Percentiles rank a stretch among this genome's conserved stretches.
These are phyloP conservation scores for Drosophila melanosoma DNA, from an alignment of 2,888 invertebrate species.

Conservation along the genomic window DNA sequence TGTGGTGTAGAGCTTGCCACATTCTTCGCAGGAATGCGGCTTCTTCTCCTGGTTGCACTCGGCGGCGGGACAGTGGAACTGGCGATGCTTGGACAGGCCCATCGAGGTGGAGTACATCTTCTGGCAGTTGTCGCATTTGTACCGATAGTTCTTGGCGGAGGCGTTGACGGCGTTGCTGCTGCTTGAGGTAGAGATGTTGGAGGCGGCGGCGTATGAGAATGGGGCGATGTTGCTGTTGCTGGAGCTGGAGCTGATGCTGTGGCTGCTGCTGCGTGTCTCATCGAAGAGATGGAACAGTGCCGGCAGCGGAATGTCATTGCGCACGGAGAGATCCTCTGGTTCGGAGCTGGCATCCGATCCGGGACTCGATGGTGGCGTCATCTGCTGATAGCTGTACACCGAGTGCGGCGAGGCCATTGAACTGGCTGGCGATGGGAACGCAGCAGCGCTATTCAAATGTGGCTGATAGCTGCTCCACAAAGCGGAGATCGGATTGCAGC, in stretches of 20 bases:
- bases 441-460: slow-evolving; percentile 45
- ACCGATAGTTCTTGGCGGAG: slow-evolving; percentile 86
- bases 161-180: slow-evolving; percentile 5
- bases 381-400: slow-evolving; percentile 73
- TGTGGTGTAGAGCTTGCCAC: slow-evolving; percentile 84
- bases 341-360: slow-evolving; percentile 79
- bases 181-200: slow-evolving; percentile 14
- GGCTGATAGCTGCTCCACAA: slow-evolving; percentile 80
- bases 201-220: slow-evolving; percentile 41
- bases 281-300: slow-evolving; percentile 81
- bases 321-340: slow-evolving; percentile 84
- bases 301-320: slow-evolving; percentile 83
- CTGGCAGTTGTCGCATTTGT: slow-evolving; percentile 96
- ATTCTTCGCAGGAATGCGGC: slow-evolving; percentile 86
- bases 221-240: slow-evolving; percentile 29
- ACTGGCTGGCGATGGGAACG: slow-evolving; percentile 74
- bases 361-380: slow-evolving; percentile 84
- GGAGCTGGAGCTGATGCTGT: slow-evolving; percentile 33
- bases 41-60: slow-evolving; percentile 93
- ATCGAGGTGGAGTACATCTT: slow-evolving; percentile 98
- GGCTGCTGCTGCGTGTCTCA: slow-evolving; percentile 65
- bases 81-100: slow-evolving; percentile 96
- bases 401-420: slow-evolving; percentile 72
- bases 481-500: slow-evolving; percentile 79
- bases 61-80: slow-evolving; percentile 96